Evolutionary conservation across 2,797 vertebrate species (phyloP), one percentile per base, ranked within the genome.

Genomic region (Pagetopsis macropterus): DNA sequence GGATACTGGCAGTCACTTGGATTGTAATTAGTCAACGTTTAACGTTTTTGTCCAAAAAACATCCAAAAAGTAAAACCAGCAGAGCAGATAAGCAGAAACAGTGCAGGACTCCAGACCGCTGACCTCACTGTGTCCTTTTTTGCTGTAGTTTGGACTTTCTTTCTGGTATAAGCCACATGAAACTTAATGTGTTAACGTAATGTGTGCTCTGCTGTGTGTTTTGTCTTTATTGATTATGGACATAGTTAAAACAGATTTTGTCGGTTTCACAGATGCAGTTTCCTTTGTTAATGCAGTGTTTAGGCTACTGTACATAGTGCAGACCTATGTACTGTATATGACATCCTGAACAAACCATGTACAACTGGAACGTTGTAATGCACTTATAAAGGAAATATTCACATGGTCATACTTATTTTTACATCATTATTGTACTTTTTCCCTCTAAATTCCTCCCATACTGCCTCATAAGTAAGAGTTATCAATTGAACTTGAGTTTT

Each of bases 21-120:
- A 41, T 14, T 75, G 71, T 70, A 75, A 81, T 82, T 69, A 82
- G 12, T 56, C 43, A 46, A 45, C 79, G 70, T 77, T 81, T 65
- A 46, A 45, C 79, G 70, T 77, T 81, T 65, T 81, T 56, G 54
- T 57, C 51, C 8, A 46, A 82, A 83, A 46, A 82, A 83, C 64
- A 71, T 63, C 56, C 66, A 31, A 70, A 51, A 69, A 66, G 27
- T 66, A 58, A 56, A 77, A 81, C 3, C 21, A 71, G 65, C 48
- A 82, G 33, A 37, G 79, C 50, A 80, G 81, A 84, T 72, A 80
- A 80, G 49, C 41, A 66, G 27, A 67, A 68, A 63, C 27, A 60
- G 59, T 27, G 37, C 67, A 54, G 40, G 27, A 55, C 31, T 62
- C 43, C 27, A 50, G 41, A 62, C 9, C 48, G 23, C 5, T 66